Percentiles rank a stretch among this genome's conserved stretches.
phyloP scores from a whole-genome alignment of 1,140 invertebrate genomes.

The Charaxes varanes region DNA sequence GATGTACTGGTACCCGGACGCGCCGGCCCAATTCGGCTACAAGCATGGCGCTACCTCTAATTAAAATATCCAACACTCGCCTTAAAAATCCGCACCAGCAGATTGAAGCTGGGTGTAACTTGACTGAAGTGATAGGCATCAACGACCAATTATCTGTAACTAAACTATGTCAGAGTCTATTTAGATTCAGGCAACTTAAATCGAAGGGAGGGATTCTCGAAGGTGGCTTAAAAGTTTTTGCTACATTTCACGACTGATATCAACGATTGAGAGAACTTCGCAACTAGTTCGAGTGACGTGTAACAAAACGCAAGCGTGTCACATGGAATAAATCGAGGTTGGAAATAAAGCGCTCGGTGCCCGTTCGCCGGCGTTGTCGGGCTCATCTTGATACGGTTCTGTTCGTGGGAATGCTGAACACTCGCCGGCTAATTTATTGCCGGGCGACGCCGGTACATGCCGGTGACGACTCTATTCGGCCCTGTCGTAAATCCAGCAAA shows the following conservation, averaged over 20 bases:
- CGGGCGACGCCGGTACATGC: slow-evolving; percentile 24
- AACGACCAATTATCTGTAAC: too few species aligned
- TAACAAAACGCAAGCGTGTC: slow-evolving; percentile 37
- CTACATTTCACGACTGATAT: slow-evolving; percentile 37
- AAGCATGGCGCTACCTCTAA: too few species aligned
- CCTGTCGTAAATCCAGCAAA: slow-evolving; percentile 23
- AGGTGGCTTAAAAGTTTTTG: too few species aligned
- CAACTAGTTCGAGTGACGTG: slow-evolving; percentile 29
- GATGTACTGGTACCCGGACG: too few species aligned
- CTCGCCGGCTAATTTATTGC: slow-evolving; percentile 38
- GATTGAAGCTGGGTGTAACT: too few species aligned
- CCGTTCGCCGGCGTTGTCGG: slow-evolving; percentile 26
- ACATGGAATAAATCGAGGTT: slow-evolving; percentile 34
- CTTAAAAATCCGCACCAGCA: too few species aligned
- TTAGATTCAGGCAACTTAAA: too few species aligned
- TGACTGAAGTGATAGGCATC: too few species aligned
- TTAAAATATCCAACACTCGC: too few species aligned
- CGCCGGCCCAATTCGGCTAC: too few species aligned
- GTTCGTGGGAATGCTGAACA: slow-evolving; percentile 35
- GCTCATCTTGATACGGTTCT: slow-evolving; percentile 37
- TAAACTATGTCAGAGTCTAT: too few species aligned
- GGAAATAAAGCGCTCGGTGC: slow-evolving; percentile 39
- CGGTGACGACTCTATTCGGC: slow-evolving; percentile 37
- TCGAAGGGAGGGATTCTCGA: too few species aligned
- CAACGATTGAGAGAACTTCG: slow-evolving; percentile 24